Evolutionary conservation across 1,140 invertebrate genomes (phyloP), one percentile per base, ranked within the genome.

Genomic region (Aleiodes sp.): DNA sequence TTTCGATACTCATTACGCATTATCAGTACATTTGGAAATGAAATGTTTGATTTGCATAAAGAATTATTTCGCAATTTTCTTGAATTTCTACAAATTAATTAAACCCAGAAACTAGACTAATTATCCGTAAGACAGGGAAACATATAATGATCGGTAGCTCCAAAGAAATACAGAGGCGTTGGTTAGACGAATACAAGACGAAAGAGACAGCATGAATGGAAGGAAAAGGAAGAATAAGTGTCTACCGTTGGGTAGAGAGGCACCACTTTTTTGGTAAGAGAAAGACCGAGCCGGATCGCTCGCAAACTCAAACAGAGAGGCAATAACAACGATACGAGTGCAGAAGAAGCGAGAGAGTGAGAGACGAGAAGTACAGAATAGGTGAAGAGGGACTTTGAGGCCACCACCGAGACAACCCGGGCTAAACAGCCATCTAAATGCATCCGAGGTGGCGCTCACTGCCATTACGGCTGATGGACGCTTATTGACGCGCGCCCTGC

Each of bases 361-460:
- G 19, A 56, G 43, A 52, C 7, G 26, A 46, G 29, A 33, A 26
- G 24, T 21, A 29, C 16, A 43, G 37, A n/a, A 28, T 26, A 12
- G 64, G 26, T 41, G 59, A 59, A 66, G 66, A 61, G 52, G 71
- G 68, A 68, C 66, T 70, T 66, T 73, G 65, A 73, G 65, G 65
- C 68, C 68, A 73, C 68, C 70, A 70, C 70, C 72, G 70, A 75
- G 74, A 72, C 70, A 73, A 73, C 63, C 72, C 78, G 62, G 80
- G 81, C 83, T 86, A 86, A 86, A 85, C 83, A 86, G 84, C 84
- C 83, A 86, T 86, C 83, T 86, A 86, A 86, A 86, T 86, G 84
- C 84, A 86, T 85, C 84, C 82, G 83, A 85, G 83, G 84, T 85
- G 84, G 83, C 81, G 83, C 81, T 82, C 82, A 81, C 84, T 86